phyloP scores from a whole-genome alignment of 2,113 vertebrate species.

The Clarias gariepinus region DNA sequence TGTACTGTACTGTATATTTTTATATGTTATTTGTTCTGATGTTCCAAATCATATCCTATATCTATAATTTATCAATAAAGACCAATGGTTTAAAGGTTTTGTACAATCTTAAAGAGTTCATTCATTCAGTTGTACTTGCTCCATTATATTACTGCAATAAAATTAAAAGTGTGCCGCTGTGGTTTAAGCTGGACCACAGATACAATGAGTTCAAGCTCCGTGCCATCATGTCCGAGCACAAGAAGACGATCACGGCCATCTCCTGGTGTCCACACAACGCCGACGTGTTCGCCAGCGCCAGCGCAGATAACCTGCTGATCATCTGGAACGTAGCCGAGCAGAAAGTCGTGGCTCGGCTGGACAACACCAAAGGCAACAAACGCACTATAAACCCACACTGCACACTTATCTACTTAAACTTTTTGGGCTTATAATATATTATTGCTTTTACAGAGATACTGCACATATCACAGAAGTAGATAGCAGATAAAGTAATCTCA shows the following conservation, averaged over 20 bases:
- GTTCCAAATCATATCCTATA: no score
- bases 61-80: no score
- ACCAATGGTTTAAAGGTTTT: no score
- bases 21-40: no score
- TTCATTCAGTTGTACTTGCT: not conserved
- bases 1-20: no score
- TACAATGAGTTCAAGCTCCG: slow-evolving; percentile 94
- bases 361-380: slow-evolving; percentile 88
- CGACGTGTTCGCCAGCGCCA: slow-evolving; percentile 90
- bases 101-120: not conserved
- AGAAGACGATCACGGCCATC: slow-evolving; percentile 96
- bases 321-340: slow-evolving; percentile 95
- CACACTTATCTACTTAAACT: not conserved
- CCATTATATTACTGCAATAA: not conserved
- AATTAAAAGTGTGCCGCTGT: not conserved
- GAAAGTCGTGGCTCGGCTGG: slow-evolving; percentile 85
- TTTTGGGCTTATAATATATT: not conserved
- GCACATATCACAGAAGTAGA: not conserved
- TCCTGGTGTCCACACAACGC: slow-evolving; percentile 94
- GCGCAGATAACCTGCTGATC: slow-evolving; percentile 89
- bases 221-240: slow-evolving; percentile 98
- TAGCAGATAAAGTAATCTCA: not conserved
- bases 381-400: not conserved
- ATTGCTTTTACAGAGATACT: not conserved
- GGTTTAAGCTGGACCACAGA: slow-evolving; percentile 78